Evolutionary conservation across 2,888 invertebrate species (phyloP).

Genomic region (Diachrysia chrysitis): DNA sequence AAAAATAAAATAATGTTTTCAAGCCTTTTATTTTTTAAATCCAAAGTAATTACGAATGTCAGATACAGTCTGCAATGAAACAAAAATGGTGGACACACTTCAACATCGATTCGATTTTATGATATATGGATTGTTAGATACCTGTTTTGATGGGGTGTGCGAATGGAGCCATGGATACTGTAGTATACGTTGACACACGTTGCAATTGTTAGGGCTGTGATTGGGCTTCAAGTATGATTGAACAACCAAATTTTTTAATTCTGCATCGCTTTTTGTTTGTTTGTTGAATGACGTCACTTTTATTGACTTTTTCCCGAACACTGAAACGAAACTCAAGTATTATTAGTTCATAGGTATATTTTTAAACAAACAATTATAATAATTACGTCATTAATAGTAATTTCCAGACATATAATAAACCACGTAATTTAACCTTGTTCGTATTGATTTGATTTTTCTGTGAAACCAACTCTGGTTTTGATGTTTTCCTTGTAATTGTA

Average conservation of each 20-base stretch:
- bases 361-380: not conserved
- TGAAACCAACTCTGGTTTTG: constrained; percentile 2
- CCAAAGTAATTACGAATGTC: too few species aligned
- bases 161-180: constrained; percentile 2
- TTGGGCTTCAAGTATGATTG: not conserved
- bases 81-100: constrained; percentile 3
- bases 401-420: not conserved
- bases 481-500: constrained; percentile 14
- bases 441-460: constrained; percentile 9
- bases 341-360: too few species aligned
- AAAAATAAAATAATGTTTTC: not conserved
- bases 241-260: not conserved
- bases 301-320: too few species aligned
- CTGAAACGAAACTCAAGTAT: too few species aligned
- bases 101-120: constrained; percentile 5
- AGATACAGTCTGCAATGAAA: not conserved
- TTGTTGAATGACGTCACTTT: not conserved
- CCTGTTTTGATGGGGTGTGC: constrained; percentile 5
- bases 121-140: constrained; percentile 8
- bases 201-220: not conserved
- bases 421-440: not conserved
- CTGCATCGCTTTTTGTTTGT: not conserved
- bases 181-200: constrained; percentile 2
- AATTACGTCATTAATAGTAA: not conserved
- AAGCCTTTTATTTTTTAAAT: not conserved